These are phyloP conservation scores for Pterois miles DNA, from an alignment of 2,797 vertebrate species.

Conservation along the genomic window DNA sequence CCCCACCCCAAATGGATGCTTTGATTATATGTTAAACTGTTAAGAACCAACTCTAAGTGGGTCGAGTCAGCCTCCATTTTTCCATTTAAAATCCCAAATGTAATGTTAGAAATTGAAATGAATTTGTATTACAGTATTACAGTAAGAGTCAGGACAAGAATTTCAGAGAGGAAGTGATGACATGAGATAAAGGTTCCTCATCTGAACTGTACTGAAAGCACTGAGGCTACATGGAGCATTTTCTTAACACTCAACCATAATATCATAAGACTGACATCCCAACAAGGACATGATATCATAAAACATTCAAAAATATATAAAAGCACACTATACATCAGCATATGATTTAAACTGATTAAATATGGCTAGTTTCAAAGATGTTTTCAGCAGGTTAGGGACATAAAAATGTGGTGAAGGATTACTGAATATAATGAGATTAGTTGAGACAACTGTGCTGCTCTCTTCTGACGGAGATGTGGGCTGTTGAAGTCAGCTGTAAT, in stretches of 20 bases:
- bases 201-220: no score
- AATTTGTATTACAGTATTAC: background rate
- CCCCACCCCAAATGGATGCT: no score
- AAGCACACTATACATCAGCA: background rate
- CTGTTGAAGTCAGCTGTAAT: constrained; percentile 54
- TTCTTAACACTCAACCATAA: no score
- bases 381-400: constrained; percentile 10
- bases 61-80: background rate
- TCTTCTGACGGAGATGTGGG: constrained; percentile 41
- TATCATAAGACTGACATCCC: background rate
- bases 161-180: background rate
- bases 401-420: constrained; percentile 5
- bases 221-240: no score
- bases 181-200: background rate
- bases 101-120: background rate
- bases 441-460: constrained; percentile 28
- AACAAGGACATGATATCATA: background rate
- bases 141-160: background rate
- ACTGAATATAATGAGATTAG: constrained; percentile 41
- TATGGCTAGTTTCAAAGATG: background rate
- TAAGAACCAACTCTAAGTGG: background rate
- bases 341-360: constrained; percentile 6
- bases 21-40: background rate
- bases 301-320: background rate
- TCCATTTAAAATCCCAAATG: background rate